Percentiles rank a stretch among this genome's conserved stretches.
phyloP scores from a whole-genome alignment of 2,888 invertebrate species.

The Oxycera nigricornis region DNA sequence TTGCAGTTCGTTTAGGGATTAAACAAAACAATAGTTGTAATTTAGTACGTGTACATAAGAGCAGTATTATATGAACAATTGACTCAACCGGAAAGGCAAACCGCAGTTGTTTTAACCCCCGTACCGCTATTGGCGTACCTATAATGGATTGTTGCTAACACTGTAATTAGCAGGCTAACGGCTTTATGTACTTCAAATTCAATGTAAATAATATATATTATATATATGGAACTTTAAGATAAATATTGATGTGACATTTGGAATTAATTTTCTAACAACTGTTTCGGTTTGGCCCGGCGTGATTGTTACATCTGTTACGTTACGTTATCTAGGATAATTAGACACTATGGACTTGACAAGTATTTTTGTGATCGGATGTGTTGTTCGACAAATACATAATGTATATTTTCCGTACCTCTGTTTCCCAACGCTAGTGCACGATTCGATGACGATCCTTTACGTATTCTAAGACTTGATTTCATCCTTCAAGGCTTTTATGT shows the following conservation, averaged over 20 bases:
- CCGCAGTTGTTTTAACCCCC: conserved; percentile 10
- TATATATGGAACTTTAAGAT: conserved; percentile 27
- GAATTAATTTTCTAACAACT: conserved; percentile 23
- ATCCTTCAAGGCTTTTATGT: conserved; percentile 11
- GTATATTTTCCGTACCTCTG: neutral
- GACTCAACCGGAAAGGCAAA: neutral
- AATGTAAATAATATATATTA: conserved; percentile 37
- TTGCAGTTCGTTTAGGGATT: conserved; percentile 24
- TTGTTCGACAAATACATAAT: neutral
- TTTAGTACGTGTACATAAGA: conserved; percentile 36
- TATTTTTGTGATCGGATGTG: conserved; percentile 8
- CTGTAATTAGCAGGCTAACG: conserved; percentile 32
- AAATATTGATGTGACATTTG: conserved; percentile 34
- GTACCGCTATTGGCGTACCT: conserved; percentile 16
- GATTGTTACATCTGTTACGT: conserved; percentile 20
- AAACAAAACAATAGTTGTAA: conserved; percentile 18
- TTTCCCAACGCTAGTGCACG: neutral
- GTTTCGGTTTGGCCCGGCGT: neutral
- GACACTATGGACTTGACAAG: neutral
- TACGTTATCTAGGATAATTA: conserved; percentile 3
- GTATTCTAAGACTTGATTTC: neutral
- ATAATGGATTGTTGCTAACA: conserved; percentile 30
- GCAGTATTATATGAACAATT: conserved; percentile 25
- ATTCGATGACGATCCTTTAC: neutral
- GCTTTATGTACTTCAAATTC: conserved; percentile 36